Base-by-base conservation (phyloP, 2,113 vertebrate genomes). In the Anser cygnoides region DNA sequence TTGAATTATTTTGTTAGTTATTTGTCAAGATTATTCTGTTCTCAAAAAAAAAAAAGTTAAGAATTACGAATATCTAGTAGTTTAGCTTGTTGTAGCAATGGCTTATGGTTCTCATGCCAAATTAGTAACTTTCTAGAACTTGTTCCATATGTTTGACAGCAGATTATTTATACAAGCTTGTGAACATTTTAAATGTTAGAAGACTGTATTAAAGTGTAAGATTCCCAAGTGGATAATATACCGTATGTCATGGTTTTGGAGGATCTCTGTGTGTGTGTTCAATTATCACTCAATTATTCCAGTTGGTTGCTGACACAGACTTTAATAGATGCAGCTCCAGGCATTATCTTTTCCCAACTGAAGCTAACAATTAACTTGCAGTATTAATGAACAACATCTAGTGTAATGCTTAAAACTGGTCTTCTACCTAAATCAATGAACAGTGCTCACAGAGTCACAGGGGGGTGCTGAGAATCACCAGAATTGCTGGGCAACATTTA, bases 1-100 rank as follows among this genome's bases (percentile, higher is more conserved):
- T 46, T 90, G 12, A 67, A 46, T 74, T 87, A n/a, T 89, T 96
- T 87, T 6, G 20, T 55, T 59, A 39, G 18, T 15, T 65, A 61
- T 65, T 91, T 79, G 13, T 52, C 20, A 73, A 82, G 35, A 49
- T 16, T 54, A 46, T 79, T 91, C 9, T 35, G 3, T 13, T 72
- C 43, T 83, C 33, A 57, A 43, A 94, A 63, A n/a, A 10, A 25
- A 50, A 50, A 29, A 12, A 75, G 4, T 63, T 52, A 44, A 81
- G 37, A 74, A 91, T 57, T 70, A 9, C 25, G 18, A 73, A 65
- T 63, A 20, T 18, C 13, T 25, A 15, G 4, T 78, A 19, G 10
- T 94, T 63, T 29, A 55, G 12, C 25, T 75, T 26, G 58, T 44
- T 33, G 21, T 52, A 68, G 13, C 7, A 73, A 23, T 37, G 15